Percentiles rank a stretch among this genome's conserved stretches.
phyloP scores from a whole-genome alignment of 2,797 vertebrate genomes.

The Hippocampus kuda region DNA sequence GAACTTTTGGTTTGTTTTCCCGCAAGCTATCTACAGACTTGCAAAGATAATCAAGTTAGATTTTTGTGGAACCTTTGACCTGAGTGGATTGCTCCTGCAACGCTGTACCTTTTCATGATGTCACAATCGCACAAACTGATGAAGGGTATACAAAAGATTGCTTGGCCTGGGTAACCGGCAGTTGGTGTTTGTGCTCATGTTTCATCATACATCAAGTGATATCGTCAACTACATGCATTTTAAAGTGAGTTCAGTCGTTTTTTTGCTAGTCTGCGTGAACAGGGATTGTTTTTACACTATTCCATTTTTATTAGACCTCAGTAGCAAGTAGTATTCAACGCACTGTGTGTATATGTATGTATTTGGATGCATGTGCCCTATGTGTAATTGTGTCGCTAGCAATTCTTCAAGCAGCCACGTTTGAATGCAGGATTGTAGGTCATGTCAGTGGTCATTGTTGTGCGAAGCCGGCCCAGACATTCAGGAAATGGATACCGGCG shows the following conservation, averaged over 20 bases:
- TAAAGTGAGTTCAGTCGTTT: not conserved
- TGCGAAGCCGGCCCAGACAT: slow-evolving; percentile 35
- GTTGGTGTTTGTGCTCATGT: not conserved
- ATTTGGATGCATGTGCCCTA: slow-evolving; percentile 14
- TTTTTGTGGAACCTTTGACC: too few relatives aligned
- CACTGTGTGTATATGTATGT: slow-evolving; percentile 1
- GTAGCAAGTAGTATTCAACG: not conserved
- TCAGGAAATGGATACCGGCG: slow-evolving; percentile 42
- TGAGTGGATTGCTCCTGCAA: too few relatives aligned
- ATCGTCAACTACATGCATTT: not conserved
- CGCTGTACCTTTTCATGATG: too few relatives aligned
- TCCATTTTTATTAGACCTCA: not conserved
- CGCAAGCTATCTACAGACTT: too few relatives aligned
- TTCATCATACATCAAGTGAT: too few relatives aligned
- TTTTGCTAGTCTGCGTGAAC: not conserved
- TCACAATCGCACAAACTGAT: not conserved
- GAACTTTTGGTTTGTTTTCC: too few relatives aligned
- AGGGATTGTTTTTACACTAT: not conserved
- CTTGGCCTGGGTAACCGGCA: not conserved
- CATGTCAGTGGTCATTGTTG: slow-evolving; percentile 40
- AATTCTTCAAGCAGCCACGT: slow-evolving; percentile 17
- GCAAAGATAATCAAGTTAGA: too few relatives aligned
- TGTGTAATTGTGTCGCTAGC: slow-evolving; percentile 5
- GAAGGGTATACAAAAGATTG: not conserved
- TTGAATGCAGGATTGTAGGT: slow-evolving; percentile 43